Evolutionary conservation across 2,113 vertebrate species (phyloP).

Genomic region (Heloderma charlesbogerti): DNA sequence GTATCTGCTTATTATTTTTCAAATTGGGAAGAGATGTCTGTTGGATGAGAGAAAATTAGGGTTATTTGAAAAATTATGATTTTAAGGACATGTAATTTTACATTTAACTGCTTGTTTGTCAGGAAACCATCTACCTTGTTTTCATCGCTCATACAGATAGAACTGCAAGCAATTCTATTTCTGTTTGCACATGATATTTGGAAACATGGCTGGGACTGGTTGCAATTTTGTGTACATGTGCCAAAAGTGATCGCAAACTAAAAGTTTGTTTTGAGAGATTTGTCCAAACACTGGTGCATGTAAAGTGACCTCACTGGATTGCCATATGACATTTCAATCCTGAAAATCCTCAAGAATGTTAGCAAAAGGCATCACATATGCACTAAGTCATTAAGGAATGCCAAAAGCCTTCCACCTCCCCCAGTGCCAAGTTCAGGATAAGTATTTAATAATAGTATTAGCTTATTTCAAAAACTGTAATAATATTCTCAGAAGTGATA

Average conservation of each 20-base stretch:
- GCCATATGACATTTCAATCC: conserved; percentile 58
- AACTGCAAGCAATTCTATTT: conserved; percentile 52
- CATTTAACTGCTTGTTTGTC: conserved; percentile 19
- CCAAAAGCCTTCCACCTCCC: conserved; percentile 49
- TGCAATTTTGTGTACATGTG: conserved; percentile 65
- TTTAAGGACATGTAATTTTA: conserved; percentile 57
- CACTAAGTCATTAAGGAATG: conserved; percentile 67
- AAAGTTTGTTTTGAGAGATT: conserved; percentile 76
- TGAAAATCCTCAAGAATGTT: conserved; percentile 64
- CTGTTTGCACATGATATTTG: conserved; percentile 53
- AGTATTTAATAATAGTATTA: conserved; percentile 62
- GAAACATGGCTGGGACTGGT: conserved; percentile 61
- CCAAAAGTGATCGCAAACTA: conserved; percentile 71
- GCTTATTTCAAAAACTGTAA: conserved; percentile 74
- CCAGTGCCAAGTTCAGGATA: conserved; percentile 65
- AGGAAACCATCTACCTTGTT: conserved; percentile 35
- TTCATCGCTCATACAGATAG: conserved; percentile 47
- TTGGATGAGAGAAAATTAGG: conserved; percentile 54
- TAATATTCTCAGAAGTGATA: conserved; percentile 64
- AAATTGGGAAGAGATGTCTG: conserved; percentile 44
- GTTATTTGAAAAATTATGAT: conserved; percentile 46
- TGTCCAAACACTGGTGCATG: conserved; percentile 67
- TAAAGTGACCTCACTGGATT: conserved; percentile 71
- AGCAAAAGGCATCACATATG: too few species aligned
- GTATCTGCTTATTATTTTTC: conserved; percentile 56